Base-by-base conservation (phyloP, 2,797 vertebrate species). In the Geotria australis region DNA sequence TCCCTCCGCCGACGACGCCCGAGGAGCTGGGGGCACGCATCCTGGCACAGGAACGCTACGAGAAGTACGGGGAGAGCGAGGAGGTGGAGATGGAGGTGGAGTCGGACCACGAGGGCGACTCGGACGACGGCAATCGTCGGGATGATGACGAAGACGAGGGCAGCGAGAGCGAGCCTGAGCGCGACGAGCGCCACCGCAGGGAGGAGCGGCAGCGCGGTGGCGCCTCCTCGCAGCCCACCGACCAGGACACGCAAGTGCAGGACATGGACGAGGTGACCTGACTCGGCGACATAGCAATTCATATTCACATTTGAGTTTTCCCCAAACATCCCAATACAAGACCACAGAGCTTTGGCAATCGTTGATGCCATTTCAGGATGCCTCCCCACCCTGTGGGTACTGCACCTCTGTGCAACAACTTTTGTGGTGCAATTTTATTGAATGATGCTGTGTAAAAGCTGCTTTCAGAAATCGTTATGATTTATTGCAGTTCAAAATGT, bases 11-110 rank as follows among this genome's bases (percentile, higher is more conserved):
- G 2, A 98, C 89, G 48, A 93, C 80, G 48, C 89, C 91, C 1
- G 91, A 98, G 66, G 91, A 98, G 63, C 64, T 98, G 14, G 91
- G 91, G 1, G 89, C 91, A 63, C 82, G 91, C 46, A 96, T 98
- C 69, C 75, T 98, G 48, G 96, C 95, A 67, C 91, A 98, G 61
- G 91, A 98, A 61, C 85, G 89, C 59, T 98, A 98, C 0, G 91
- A 98, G 71, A 98, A 98, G 68, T 98, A 83, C 63, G 89, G 88
- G 10, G 91, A 98, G 70, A 98, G 91, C 3, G 89, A 98, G 62
- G 91, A 96, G 63, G 91, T 98, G 1, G 91, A 98, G 67, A 98
- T 98, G 91, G 91, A 98, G 67, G 91, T 98, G 2, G 91, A 96
- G 63, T 96, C 89, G 55, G 91, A 96, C 53, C 85, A 94, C 57